phyloP scores from a whole-genome alignment of 2,113 vertebrate species.

The Ammodramus savannarum region DNA sequence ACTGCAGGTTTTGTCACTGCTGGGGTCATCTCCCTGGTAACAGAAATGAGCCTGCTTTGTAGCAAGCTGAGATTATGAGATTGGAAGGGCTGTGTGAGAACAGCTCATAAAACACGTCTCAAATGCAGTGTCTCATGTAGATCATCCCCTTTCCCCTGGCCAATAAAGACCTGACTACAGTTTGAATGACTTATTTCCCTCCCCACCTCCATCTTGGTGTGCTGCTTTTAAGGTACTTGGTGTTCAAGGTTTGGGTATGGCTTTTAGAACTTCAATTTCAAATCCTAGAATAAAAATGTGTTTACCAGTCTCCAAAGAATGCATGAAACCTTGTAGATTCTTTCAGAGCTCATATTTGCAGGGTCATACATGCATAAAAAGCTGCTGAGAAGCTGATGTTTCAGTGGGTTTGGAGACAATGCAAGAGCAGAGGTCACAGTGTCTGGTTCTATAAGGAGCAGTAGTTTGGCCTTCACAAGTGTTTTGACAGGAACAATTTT shows the following conservation, averaged over 20 bases:
- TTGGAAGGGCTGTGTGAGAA: background rate
- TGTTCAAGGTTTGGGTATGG: background rate
- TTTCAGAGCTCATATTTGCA: background rate
- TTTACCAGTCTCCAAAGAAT: background rate
- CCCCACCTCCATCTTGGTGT: background rate
- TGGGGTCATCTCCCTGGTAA: constrained; percentile 48
- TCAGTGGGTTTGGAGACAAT: background rate
- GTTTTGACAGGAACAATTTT: background rate
- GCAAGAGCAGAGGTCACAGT: background rate
- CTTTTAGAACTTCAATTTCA: background rate
- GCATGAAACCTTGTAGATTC: background rate
- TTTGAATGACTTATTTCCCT: background rate
- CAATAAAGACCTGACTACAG: background rate
- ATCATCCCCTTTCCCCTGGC: background rate
- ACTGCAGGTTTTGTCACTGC: background rate
- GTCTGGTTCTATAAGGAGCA: background rate
- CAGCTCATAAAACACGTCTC: constrained; percentile 10
- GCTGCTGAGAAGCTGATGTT: background rate
- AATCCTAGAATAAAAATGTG: background rate
- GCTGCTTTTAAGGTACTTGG: background rate
- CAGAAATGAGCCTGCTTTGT: background rate
- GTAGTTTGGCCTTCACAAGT: background rate
- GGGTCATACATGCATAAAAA: background rate
- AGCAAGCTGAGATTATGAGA: constrained; percentile 8
- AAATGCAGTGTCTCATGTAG: background rate